A percentile compares a stretch with the other conserved stretches of the same genome.
phyloP scores from a whole-genome alignment of 2,797 vertebrate species.

The Tamandua tetradactyla region DNA sequence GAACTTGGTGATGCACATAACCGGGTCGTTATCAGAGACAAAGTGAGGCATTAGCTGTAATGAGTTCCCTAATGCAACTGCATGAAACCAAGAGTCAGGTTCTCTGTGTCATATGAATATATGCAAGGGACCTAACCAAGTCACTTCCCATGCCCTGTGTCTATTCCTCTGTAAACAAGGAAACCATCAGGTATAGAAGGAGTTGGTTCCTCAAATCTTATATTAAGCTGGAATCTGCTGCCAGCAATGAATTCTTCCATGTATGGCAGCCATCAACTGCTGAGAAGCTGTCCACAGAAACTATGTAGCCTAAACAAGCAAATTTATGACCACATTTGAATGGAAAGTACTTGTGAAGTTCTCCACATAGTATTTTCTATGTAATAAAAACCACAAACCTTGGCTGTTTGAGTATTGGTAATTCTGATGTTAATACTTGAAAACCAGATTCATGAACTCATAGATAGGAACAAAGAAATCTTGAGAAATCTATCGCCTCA shows the following conservation, averaged over 20 bases:
- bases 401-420: background rate
- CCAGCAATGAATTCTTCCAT: background rate
- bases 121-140: background rate
- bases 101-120: background rate
- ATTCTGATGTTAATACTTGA: background rate
- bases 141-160: background rate
- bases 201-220: background rate
- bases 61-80: background rate
- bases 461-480: background rate
- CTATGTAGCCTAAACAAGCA: background rate
- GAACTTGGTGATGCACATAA: background rate
- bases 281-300: background rate
- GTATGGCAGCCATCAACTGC: background rate
- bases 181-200: background rate
- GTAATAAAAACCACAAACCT: background rate
- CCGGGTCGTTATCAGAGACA: background rate
- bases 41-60: background rate
- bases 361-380: background rate
- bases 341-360: background rate
- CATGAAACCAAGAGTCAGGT: background rate
- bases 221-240: background rate
- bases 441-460: slow-evolving; percentile 24
- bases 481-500: background rate
- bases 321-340: background rate
- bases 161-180: background rate